Conservation (phyloP, 2,113 vertebrate species). For the Takifugu bimaculatus region DNA sequence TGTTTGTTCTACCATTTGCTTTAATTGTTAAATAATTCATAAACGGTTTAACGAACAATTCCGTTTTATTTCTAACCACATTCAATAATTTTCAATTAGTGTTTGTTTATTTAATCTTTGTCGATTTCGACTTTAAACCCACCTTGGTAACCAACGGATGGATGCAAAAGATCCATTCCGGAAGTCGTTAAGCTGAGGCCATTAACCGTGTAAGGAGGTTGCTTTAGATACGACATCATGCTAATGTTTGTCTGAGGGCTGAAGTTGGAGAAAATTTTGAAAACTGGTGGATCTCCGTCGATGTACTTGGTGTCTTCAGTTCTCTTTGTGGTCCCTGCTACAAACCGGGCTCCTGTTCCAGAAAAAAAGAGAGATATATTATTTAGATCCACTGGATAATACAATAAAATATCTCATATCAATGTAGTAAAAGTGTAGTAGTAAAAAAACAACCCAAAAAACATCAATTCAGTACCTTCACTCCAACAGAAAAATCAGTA, state of each 20-base stretch:
- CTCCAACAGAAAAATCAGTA: too few species aligned
- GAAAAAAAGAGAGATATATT: not conserved
- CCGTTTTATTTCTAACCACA: too few species aligned
- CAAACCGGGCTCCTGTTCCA: not conserved
- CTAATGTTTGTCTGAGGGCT: constrained; percentile 88
- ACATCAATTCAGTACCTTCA: too few species aligned
- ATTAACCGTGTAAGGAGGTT: constrained; percentile 99
- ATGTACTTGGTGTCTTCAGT: constrained; percentile 49
- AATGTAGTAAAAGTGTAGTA: too few species aligned
- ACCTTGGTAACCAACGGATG: constrained; percentile 98
- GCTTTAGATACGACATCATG: constrained; percentile 99
- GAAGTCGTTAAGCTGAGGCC: constrained; percentile 97
- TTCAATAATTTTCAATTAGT: not conserved
- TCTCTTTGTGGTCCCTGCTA: constrained; percentile 29
- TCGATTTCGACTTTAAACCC: constrained; percentile 48
- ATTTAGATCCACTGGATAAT: too few species aligned
- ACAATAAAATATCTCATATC: too few species aligned
- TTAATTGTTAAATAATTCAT: too few species aligned
- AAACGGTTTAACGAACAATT: too few species aligned
- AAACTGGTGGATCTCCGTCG: constrained; percentile 57
- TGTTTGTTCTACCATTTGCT: too few species aligned
- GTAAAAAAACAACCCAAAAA: too few species aligned
- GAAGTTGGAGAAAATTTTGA: constrained; percentile 78
- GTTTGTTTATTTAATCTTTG: constrained; percentile 50
- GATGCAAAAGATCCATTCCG: constrained; percentile 96